Conservation (phyloP, 2,113 vertebrate species). For the Sula dactylatra region DNA sequence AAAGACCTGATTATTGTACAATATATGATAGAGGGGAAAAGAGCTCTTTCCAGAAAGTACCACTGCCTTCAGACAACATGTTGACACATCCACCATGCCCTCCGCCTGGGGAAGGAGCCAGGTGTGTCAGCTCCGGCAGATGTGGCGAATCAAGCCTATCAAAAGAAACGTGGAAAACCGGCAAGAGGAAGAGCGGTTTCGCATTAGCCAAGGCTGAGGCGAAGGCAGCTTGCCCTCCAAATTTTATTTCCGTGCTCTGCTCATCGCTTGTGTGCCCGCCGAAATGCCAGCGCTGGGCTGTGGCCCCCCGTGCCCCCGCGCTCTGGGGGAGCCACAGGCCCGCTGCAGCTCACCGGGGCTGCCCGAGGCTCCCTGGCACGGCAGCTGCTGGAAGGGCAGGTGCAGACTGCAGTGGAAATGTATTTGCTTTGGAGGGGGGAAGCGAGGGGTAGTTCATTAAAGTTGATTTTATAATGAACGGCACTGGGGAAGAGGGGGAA, state of each 20-base stretch:
- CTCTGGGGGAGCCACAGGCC: background rate
- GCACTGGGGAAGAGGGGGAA: conserved; percentile 36
- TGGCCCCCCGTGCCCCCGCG: background rate
- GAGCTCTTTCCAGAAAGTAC: background rate
- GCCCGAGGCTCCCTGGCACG: background rate
- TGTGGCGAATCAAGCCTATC: background rate
- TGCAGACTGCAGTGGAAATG: conserved; percentile 13
- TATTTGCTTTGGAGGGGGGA: background rate
- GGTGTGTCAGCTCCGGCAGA: conserved; percentile 16
- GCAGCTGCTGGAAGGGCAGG: conserved; percentile 29
- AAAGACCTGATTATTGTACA: background rate
- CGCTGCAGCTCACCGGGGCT: background rate
- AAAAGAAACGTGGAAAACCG: background rate
- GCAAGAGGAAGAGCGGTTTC: background rate
- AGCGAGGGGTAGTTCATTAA: conserved; percentile 50
- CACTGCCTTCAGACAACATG: background rate
- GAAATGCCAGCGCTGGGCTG: background rate
- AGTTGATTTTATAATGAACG: conserved; percentile 59
- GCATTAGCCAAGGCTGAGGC: background rate
- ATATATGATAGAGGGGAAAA: background rate
- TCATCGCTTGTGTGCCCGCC: rapidly evolving
- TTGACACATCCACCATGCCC: background rate
- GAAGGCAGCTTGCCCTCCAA: background rate
- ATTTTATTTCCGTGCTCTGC: background rate
- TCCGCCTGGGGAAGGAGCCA: background rate